Base-by-base conservation (phyloP, 1,140 invertebrate species). In the Conus betulinus region DNA sequence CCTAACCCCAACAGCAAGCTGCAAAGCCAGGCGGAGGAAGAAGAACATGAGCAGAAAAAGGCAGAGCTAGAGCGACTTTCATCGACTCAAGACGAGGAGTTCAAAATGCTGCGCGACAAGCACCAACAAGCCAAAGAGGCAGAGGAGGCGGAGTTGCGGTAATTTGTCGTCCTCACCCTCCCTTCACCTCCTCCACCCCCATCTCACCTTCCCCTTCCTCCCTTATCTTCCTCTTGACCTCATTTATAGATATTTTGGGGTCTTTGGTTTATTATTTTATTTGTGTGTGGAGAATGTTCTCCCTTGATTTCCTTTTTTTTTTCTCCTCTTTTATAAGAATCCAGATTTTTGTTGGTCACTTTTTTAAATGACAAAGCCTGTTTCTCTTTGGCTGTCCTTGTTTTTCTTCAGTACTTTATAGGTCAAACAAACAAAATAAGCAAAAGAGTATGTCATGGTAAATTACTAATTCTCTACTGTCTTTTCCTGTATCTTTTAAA, bases 61-160 rank as follows among this genome's bases (percentile, higher is more conserved):
- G 23, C 81, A 15, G 63, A 79, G 51, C 57, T 88, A 15, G 53
- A 4, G 27, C 63, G 51, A 57, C 63, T 85, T 5, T 1, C 84
- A 13, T 85, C 84, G 8, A 63, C 67, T n/a, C 87, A 92, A 39
- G 81, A 91, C 51, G 88, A 90, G 71, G 91, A 90, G 17, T 53
- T 91, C 15, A 55, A 84, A 67, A 85, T 88, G 57, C 79, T 93
- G n/a, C 55, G 88, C 7, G 85, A 90, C n/a, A 86, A 92, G 82
- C 88, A 88, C 27, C 88, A 91, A n/a, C 79, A 89, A 71, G 71
- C 90, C 57, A 88, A 87, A 27, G 23, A 89, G 25, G 87, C 91
- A 15, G 90, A 93, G 82, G 89, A 91, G 82, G 83, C 17, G 13
- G 74, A 89, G 55, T 63, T 91, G 84, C 89, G 91, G 91, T 91